These are phyloP conservation scores for Cephus runcator DNA, from an alignment of 2,888 invertebrate species.

Conservation along the genomic window DNA sequence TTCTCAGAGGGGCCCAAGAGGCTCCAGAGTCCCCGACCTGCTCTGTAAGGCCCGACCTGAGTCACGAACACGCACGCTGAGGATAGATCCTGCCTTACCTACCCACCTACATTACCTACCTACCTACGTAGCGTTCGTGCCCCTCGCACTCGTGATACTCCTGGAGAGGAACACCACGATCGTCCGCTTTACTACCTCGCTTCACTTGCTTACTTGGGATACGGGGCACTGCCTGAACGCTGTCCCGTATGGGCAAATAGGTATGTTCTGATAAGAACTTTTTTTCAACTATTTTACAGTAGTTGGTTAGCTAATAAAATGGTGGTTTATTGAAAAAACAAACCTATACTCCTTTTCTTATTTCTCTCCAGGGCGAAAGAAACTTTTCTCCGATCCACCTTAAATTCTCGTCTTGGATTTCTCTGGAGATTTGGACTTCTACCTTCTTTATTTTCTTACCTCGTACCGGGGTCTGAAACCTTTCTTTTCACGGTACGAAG, in stretches of 20 bases:
- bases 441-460: background rate
- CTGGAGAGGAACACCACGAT: background rate
- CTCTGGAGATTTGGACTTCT: background rate
- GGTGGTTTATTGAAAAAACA: background rate
- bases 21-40: slow-evolving; percentile 17
- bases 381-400: background rate
- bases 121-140: background rate
- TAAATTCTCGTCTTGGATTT: background rate
- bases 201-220: background rate
- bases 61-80: slow-evolving; percentile 56
- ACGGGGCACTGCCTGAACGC: background rate
- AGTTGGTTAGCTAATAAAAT: background rate
- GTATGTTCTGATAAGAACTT: background rate
- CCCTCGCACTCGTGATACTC: background rate
- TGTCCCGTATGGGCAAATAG: background rate
- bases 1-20: background rate
- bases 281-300: background rate
- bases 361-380: background rate
- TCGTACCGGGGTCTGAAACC: background rate
- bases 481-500: background rate
- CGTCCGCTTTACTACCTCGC: background rate
- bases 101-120: slow-evolving; percentile 1
- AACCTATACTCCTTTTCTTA: background rate
- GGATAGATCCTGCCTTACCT: slow-evolving; percentile 43
- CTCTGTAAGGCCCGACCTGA: slow-evolving; percentile 38